These are phyloP conservation scores for Hofmannophila pseudospretella DNA, from an alignment of 2,888 invertebrate species.

Conservation along the genomic window DNA sequence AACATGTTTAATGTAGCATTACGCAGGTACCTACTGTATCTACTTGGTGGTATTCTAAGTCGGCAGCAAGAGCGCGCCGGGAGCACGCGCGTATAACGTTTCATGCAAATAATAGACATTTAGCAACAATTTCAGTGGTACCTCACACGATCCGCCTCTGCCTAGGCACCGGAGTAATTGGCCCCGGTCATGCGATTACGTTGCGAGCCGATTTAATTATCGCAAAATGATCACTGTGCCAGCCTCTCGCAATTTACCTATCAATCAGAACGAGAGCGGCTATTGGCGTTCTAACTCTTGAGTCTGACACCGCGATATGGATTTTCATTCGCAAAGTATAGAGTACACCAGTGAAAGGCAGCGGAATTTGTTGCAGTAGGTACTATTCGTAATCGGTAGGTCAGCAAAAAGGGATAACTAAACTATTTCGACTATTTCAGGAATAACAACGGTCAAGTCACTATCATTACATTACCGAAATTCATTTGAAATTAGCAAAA, in stretches of 20 bases:
- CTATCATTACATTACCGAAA: too few relatives aligned
- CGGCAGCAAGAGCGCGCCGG: conserved; percentile 29
- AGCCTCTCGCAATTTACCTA: conserved; percentile 74
- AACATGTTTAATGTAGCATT: neutral
- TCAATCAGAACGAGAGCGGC: conserved; percentile 64
- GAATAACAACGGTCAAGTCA: too few relatives aligned
- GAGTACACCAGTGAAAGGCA: conserved; percentile 45
- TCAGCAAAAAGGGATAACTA: too few relatives aligned
- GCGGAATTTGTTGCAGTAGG: conserved; percentile 22
- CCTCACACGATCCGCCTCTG: conserved; percentile 66
- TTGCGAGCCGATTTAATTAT: conserved; percentile 76
- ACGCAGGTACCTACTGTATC: conserved; percentile 3
- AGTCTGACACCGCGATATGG: conserved; percentile 32
- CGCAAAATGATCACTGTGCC: conserved; percentile 71
- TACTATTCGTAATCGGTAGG: too few relatives aligned
- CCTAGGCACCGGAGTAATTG: conserved; percentile 72
- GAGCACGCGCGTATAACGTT: conserved; percentile 54
- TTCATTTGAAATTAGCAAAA: too few relatives aligned
- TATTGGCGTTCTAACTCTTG: conserved; percentile 41
- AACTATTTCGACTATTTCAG: too few relatives aligned
- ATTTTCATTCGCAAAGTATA: conserved; percentile 48
- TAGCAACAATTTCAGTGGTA: conserved; percentile 55
- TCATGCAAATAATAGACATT: conserved; percentile 64
- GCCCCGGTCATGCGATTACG: conserved; percentile 75
- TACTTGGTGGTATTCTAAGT: conserved; percentile 9